Evolutionary conservation across 2,797 vertebrate species (phyloP), one percentile per base, ranked within the genome.

Genomic region (Heteromormyrus szaboi): DNA sequence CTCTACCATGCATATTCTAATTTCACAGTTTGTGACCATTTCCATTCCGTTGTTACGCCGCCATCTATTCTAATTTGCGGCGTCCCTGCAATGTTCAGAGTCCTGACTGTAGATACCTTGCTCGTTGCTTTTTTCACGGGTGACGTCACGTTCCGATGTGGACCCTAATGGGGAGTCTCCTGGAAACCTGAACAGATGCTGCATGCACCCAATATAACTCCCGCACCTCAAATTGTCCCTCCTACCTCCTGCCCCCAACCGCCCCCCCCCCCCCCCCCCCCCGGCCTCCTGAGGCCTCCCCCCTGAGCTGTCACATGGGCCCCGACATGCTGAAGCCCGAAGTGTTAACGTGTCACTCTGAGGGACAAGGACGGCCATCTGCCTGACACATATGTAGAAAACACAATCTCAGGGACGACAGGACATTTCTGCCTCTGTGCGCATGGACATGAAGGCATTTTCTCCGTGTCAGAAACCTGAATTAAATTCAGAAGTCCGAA

Each of bases 11-110:
- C 92, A 91, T 94, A 94, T 94, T 94, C 93, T 94, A 95, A 95
- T 95, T 95, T 95, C 95, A 95, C 95, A 94, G 92, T 95, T 93
- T 94, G 94, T 95, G 94, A 93, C 94, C 94, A 94, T 95, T 94
- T 94, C 94, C 93, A 94, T 95, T 95, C 93, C 93, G 93, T 94
- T 93, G 95, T 94, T 95, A 93, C 93, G 93, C 93, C 93, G 92
- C 93, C 94, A 94, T 95, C 93, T 93, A 95, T 95, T 94, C 94
- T 94, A 93, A 95, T 95, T 94, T 91, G 93, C 90, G 91, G 92
- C 92, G 93, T 94, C 93, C 93, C 93, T 91, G 94, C 94, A 94
- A 93, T 92, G 93, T 92, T 91, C 91, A 2, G 25, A 46, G 50
- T 41, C 62, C 50, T 2, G 51, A 54, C 41, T 81, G 33, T 5